phyloP scores from a whole-genome alignment of 2,113 vertebrate genomes.

The Nothobranchius kuhntae region DNA sequence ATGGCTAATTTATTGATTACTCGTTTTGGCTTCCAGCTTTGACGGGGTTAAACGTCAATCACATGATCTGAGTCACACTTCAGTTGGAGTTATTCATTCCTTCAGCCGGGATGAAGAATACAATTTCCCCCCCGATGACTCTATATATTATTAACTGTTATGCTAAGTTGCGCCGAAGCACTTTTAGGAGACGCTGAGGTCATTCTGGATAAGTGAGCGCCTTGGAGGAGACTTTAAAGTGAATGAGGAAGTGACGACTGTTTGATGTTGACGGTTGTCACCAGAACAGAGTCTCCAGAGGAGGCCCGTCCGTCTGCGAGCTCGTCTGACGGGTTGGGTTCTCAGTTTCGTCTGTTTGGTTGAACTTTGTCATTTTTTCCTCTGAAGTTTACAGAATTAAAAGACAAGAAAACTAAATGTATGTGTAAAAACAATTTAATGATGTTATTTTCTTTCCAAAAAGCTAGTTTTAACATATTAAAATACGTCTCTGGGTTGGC shows the following conservation, averaged over 20 bases:
- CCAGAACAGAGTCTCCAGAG: constrained; percentile 12
- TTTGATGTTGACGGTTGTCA: constrained; percentile 33
- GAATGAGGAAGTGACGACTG: constrained; percentile 40
- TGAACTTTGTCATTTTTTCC: neutral
- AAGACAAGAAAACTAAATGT: too few relatives aligned
- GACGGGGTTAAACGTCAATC: constrained; percentile 81
- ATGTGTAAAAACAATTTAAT: too few relatives aligned
- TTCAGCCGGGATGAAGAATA: constrained; percentile 57
- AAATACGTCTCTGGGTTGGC: too few relatives aligned
- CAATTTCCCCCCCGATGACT: constrained; percentile 50
- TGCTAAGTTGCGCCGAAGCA: constrained; percentile 48
- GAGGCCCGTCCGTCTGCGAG: neutral
- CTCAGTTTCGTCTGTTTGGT: neutral
- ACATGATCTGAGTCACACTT: constrained; percentile 73
- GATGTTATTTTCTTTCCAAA: too few relatives aligned
- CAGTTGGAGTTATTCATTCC: constrained; percentile 74
- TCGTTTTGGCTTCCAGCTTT: constrained; percentile 51
- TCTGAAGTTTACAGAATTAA: neutral
- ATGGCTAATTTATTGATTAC: constrained; percentile 80
- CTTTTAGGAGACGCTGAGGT: constrained; percentile 37
- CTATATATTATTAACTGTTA: constrained; percentile 71
- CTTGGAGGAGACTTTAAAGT: constrained; percentile 56
- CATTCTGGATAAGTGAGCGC: constrained; percentile 21
- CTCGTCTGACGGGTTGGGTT: neutral
- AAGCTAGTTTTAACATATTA: too few relatives aligned